Conservation (phyloP, 2,797 vertebrate genomes). For the Danio choprae region DNA sequence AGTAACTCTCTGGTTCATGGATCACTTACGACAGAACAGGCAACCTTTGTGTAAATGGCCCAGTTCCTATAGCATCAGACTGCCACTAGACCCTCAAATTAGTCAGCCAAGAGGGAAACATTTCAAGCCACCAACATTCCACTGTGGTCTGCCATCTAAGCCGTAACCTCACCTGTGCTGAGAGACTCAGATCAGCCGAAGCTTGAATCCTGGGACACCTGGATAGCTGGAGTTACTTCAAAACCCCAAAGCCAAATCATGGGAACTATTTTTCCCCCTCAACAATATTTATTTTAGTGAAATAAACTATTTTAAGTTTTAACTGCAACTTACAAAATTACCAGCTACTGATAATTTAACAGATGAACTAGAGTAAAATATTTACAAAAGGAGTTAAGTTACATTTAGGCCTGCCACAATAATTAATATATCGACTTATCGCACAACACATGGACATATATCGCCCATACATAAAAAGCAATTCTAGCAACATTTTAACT, state of each 20-base stretch:
- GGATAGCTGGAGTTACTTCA: neutral
- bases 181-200: constrained; percentile 5
- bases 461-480: too few species aligned
- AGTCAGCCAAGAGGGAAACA: constrained; percentile 41
- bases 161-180: constrained; percentile 40
- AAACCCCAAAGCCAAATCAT: neutral
- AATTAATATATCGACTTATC: too few species aligned
- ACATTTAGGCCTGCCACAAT: too few species aligned
- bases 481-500: too few species aligned
- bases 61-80: constrained; percentile 45
- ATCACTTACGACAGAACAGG: constrained; percentile 50
- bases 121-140: constrained; percentile 48
- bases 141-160: constrained; percentile 29
- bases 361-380: neutral
- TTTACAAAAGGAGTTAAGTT: too few species aligned
- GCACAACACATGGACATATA: too few species aligned
- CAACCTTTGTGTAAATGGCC: constrained; percentile 49
- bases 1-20: constrained; percentile 47
- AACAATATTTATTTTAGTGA: neutral
- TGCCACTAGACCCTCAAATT: constrained; percentile 39
- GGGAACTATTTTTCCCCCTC: neutral
- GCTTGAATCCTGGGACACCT: constrained; percentile 19
- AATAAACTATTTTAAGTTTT: neutral
- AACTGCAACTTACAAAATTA: neutral
- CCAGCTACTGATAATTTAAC: neutral